Evolutionary conservation across 2,797 vertebrate genomes (phyloP).

Genomic region (Helicolenus hilgendorfi): DNA sequence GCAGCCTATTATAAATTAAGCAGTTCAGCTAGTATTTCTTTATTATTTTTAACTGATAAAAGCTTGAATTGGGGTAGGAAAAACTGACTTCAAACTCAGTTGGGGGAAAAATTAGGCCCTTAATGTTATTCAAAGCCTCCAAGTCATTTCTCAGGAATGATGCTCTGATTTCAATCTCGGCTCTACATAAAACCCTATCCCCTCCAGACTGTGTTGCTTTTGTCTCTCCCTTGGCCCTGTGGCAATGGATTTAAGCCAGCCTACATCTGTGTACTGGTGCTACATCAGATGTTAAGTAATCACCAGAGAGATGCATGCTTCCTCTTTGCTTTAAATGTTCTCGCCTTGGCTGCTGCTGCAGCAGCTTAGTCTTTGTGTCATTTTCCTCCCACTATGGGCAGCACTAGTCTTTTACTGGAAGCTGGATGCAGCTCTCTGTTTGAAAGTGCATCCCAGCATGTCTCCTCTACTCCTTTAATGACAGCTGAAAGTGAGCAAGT

Average conservation of each 20-base stretch:
- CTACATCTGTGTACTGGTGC: constrained; percentile 74
- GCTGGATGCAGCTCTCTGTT: constrained; percentile 41
- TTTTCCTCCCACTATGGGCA: constrained; percentile 58
- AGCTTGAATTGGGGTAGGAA: constrained; percentile 32
- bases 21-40: neutral
- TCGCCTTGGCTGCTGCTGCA: constrained; percentile 49
- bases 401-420: constrained; percentile 31
- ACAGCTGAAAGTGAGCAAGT: constrained; percentile 43
- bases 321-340: constrained; percentile 69
- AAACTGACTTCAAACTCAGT: constrained; percentile 44
- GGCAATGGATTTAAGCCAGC: constrained; percentile 81
- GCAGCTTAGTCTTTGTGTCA: constrained; percentile 56
- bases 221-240: constrained; percentile 70
- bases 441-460: constrained; percentile 31
- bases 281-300: constrained; percentile 79
- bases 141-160: constrained; percentile 57
- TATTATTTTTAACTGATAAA: constrained; percentile 16
- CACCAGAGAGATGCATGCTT: constrained; percentile 71
- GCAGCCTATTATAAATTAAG: constrained; percentile 10
- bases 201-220: constrained; percentile 73
- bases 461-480: constrained; percentile 14
- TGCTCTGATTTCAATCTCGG: constrained; percentile 70
- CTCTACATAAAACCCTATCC: constrained; percentile 57
- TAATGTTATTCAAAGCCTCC: constrained; percentile 76
- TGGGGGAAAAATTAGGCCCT: constrained; percentile 29